Conservation (phyloP, 2,113 vertebrate genomes). For the Gopherus evgoodei region DNA sequence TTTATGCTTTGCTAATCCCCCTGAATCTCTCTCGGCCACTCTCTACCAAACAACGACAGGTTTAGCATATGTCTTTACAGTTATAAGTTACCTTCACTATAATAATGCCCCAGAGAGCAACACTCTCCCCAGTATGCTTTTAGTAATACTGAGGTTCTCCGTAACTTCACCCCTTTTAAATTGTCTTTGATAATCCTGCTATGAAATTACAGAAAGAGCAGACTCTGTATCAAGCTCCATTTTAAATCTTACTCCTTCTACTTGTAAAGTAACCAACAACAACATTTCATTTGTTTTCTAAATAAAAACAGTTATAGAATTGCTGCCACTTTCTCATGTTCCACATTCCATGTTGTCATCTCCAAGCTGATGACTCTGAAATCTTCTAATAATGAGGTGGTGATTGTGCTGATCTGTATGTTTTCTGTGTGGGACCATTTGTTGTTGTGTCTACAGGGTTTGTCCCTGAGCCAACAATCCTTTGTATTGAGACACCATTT, state of each 20-base stretch:
- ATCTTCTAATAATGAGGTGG: not conserved
- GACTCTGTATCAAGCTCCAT: not conserved
- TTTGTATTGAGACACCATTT: not conserved
- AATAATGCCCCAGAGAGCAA: not conserved
- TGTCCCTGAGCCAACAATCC: not conserved
- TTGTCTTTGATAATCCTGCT: slow-evolving; percentile 24
- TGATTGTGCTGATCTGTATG: not conserved
- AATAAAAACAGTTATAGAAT: slow-evolving; percentile 42
- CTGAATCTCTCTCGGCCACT: not conserved
- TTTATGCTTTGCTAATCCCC: not conserved
- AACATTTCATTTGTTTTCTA: slow-evolving; percentile 31
- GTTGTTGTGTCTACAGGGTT: not conserved
- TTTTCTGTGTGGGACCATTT: not conserved
- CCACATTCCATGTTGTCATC: not conserved
- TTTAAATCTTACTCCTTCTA: slow-evolving; percentile 34
- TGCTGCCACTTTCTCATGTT: not conserved
- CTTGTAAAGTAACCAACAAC: slow-evolving; percentile 39
- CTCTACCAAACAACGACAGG: not conserved
- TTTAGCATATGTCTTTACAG: slow-evolving; percentile 21
- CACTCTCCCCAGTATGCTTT: not conserved
- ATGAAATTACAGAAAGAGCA: slow-evolving; percentile 42
- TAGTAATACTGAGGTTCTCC: slow-evolving; percentile 23
- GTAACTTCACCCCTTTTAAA: slow-evolving; percentile 37
- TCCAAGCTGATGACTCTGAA: slow-evolving; percentile 25
- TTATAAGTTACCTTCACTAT: not conserved